Evolutionary conservation across 2,797 vertebrate species (phyloP).

Genomic region (Podargus strigoides): DNA sequence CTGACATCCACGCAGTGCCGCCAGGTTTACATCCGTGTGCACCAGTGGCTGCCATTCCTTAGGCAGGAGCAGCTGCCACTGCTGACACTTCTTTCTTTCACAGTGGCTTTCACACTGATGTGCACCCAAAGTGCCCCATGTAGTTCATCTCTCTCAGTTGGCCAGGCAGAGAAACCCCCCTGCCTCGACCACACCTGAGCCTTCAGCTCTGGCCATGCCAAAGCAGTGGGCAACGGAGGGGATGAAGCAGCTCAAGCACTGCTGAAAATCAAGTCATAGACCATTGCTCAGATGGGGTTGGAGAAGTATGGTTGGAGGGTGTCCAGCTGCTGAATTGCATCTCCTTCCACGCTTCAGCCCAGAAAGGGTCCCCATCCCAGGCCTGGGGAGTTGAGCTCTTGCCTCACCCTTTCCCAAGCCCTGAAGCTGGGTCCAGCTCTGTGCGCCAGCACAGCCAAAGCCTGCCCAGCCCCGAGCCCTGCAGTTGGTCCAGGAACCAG

Average conservation of each 20-base stretch:
- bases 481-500: not conserved
- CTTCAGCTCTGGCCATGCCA: not conserved
- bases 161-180: not conserved
- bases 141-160: not conserved
- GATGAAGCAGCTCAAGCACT: not conserved
- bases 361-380: not conserved
- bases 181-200: not conserved
- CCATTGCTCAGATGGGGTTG: not conserved
- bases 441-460: fast-evolving
- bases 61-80: not conserved
- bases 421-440: not conserved
- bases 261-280: not conserved
- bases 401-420: not conserved
- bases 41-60: not conserved
- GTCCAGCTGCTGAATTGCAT: not conserved
- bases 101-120: not conserved
- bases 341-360: not conserved
- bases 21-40: fast-evolving
- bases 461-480: not conserved
- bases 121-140: not conserved
- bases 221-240: not conserved
- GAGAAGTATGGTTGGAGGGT: not conserved
- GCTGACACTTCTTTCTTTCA: not conserved
- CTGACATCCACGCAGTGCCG: fast-evolving
- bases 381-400: not conserved